Evolutionary conservation across 2,113 vertebrate genomes (phyloP).

Genomic region (Oxyruncus cristatus): DNA sequence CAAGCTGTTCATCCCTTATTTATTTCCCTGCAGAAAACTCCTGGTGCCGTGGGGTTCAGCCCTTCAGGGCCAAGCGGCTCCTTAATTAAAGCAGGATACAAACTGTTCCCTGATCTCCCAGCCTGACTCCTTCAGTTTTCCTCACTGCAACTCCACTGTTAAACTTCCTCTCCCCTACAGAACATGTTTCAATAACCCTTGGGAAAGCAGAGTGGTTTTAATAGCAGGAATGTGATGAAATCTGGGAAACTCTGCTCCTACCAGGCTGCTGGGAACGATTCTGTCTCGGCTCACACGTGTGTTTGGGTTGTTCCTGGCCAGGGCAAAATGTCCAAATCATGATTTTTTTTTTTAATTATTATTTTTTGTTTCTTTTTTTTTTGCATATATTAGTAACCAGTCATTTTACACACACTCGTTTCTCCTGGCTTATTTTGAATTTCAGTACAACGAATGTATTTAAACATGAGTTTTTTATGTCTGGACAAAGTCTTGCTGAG

Average conservation of each 20-base stretch:
- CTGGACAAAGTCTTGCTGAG: not conserved
- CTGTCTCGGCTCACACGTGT: rapidly evolving
- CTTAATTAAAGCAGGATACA: not conserved
- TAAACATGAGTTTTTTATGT: not conserved
- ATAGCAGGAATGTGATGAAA: not conserved
- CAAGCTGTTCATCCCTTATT: not conserved
- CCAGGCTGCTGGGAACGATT: not conserved
- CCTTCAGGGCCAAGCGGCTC: not conserved
- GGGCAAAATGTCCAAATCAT: not conserved
- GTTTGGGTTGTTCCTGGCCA: not conserved
- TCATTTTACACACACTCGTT: not conserved
- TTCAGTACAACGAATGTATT: not conserved
- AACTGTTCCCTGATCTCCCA: not conserved
- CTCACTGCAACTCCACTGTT: not conserved
- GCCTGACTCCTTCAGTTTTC: not conserved
- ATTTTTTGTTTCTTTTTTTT: not conserved
- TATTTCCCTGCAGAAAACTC: not conserved
- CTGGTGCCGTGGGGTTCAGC: not conserved
- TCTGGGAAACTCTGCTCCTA: not conserved
- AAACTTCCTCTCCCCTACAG: not conserved
- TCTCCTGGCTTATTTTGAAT: not conserved
- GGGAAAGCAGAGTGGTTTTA: not conserved
- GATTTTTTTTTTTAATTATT: not conserved
- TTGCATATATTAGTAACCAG: not conserved
- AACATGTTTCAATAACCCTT: not conserved